phyloP scores from a whole-genome alignment of 2,113 vertebrate species.

The Hirundichthys speculiger region DNA sequence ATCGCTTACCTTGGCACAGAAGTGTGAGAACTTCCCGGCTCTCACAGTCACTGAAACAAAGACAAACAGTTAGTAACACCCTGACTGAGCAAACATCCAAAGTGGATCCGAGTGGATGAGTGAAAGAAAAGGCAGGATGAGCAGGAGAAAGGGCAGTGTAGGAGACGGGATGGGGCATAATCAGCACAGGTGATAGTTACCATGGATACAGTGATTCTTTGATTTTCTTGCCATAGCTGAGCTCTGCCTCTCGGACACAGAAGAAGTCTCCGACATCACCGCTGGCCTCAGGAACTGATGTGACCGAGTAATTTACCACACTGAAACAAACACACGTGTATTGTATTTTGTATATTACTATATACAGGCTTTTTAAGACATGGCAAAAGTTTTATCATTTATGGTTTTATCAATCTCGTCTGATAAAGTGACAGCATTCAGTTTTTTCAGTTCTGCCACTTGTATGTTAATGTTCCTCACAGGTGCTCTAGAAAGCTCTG shows the following conservation, averaged over 20 bases:
- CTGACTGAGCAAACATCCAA: constrained; percentile 12
- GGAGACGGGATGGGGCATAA: constrained; percentile 10
- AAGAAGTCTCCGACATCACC: constrained; percentile 85
- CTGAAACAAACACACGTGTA: constrained; percentile 63
- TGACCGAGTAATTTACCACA: constrained; percentile 81
- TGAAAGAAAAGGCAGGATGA: constrained; percentile 12
- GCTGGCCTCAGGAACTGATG: constrained; percentile 73
- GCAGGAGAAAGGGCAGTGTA: constrained; percentile 27
- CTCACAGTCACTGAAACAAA: constrained; percentile 80
- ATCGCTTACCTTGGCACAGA: constrained; percentile 80
- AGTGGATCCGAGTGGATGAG: not conserved
- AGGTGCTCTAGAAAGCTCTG: no score
- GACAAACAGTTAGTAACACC: constrained; percentile 29
- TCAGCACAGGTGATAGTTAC: constrained; percentile 73
- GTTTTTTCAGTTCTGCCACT: no score
- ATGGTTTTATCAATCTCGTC: no score
- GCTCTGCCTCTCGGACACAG: constrained; percentile 84
- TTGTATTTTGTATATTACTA: no score
- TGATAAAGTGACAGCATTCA: no score
- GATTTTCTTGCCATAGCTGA: constrained; percentile 84
- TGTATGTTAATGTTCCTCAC: no score
- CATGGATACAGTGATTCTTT: constrained; percentile 86
- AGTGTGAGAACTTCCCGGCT: constrained; percentile 79
- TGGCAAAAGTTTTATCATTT: no score
- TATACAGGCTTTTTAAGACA: no score